Evolutionary conservation across 2,888 invertebrate genomes (phyloP).

Genomic region (Drosophila putrida): DNA sequence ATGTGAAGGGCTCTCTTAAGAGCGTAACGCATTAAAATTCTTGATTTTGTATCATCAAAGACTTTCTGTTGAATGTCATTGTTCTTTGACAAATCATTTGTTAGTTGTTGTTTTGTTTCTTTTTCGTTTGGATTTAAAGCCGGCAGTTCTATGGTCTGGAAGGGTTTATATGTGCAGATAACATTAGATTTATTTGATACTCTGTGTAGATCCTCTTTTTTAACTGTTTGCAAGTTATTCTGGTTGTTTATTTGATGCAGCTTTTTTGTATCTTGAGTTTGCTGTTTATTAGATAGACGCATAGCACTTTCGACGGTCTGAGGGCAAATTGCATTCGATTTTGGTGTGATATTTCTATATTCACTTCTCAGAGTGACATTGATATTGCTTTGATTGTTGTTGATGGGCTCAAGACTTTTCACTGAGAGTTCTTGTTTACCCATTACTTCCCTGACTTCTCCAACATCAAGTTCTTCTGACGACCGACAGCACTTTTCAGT

Average conservation of each 20-base stretch:
- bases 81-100: neutral
- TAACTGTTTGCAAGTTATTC: neutral
- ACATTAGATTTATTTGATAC: neutral
- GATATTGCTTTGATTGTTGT: neutral
- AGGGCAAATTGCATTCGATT: neutral
- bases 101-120: neutral
- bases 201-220: neutral
- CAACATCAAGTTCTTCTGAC: neutral
- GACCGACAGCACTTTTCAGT: neutral
- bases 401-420: neutral
- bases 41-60: slow-evolving; percentile 35
- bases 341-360: neutral
- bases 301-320: neutral
- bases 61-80: neutral
- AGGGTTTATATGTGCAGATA: slow-evolving; percentile 23
- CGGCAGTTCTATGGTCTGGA: slow-evolving; percentile 19
- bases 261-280: neutral
- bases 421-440: neutral
- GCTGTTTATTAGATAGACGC: neutral
- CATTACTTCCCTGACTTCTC: neutral
- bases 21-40: slow-evolving; percentile 41
- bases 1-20: slow-evolving; percentile 38
- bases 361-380: neutral
- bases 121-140: too few species aligned
- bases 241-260: neutral